These are phyloP conservation scores for Limnephilus marmoratus DNA, from an alignment of 2,888 invertebrate genomes.

Conservation along the genomic window DNA sequence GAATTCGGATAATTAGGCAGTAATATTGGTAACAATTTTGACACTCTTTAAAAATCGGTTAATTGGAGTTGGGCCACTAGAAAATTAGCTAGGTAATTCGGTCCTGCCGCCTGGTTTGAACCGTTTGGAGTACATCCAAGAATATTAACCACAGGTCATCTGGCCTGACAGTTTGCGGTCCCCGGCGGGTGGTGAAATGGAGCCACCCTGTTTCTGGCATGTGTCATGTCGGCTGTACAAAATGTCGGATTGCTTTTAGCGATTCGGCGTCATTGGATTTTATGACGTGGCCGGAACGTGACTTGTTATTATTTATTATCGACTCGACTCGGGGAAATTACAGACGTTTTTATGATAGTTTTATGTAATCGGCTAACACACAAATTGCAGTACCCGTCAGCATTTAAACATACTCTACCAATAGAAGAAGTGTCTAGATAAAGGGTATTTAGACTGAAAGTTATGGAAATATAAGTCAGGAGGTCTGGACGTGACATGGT, in stretches of 20 bases:
- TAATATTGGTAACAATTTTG: too few species aligned
- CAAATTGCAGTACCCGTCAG: too few species aligned
- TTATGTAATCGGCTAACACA: neutral
- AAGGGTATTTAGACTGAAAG: too few species aligned
- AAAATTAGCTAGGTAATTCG: neutral
- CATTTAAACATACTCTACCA: too few species aligned
- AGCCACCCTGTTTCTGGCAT: slow-evolving; percentile 37
- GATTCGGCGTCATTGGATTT: slow-evolving; percentile 26
- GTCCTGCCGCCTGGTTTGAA: neutral
- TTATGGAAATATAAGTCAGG: too few species aligned
- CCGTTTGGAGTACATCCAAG: slow-evolving; percentile 42
- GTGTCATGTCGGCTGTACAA: slow-evolving; percentile 33
- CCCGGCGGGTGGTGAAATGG: neutral
- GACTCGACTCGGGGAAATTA: neutral
- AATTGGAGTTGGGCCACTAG: neutral
- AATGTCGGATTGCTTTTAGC: slow-evolving; percentile 34
- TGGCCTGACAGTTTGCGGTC: slow-evolving; percentile 46
- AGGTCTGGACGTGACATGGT: too few species aligned
- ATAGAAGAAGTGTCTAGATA: too few species aligned
- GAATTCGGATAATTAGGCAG: too few species aligned
- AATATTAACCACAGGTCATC: slow-evolving; percentile 48
- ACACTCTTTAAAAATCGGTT: neutral
- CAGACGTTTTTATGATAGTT: neutral
- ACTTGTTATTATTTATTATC: neutral
- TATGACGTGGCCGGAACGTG: neutral